Conservation (phyloP, 1,140 invertebrate species). For the Drosophila parabipectinata region DNA sequence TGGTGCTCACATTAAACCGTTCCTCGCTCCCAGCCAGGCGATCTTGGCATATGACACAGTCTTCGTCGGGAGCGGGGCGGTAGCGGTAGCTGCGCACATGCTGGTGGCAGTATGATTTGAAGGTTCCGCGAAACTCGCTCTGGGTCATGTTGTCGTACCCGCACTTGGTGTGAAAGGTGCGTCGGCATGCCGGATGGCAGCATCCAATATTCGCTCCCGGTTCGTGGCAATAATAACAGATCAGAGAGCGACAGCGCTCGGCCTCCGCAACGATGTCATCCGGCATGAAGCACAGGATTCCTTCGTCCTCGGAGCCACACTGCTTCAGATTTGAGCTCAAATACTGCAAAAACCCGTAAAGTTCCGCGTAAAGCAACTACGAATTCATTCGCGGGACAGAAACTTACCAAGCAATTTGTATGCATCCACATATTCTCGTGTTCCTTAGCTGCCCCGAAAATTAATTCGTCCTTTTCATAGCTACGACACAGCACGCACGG, state of each 20-base stretch:
- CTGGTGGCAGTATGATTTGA: constrained; percentile 43
- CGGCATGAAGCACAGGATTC: constrained; percentile 32
- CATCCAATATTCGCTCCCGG: constrained; percentile 50
- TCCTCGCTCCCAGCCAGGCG: not conserved
- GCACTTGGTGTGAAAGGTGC: constrained; percentile 52
- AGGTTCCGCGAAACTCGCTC: constrained; percentile 36
- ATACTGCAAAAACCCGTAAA: constrained; percentile 29
- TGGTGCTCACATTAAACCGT: constrained; percentile 20
- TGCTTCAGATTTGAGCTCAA: constrained; percentile 54
- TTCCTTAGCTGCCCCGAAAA: not conserved
- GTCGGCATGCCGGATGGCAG: constrained; percentile 17
- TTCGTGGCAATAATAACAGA: constrained; percentile 35
- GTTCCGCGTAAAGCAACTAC: no score
- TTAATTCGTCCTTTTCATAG: not conserved
- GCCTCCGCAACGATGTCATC: constrained; percentile 40
- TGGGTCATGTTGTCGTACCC: constrained; percentile 19
- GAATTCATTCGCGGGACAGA: no score
- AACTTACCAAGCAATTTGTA: constrained; percentile 50
- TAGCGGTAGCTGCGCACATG: constrained; percentile 5
- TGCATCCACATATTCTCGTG: constrained; percentile 15
- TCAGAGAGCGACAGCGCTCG: constrained; percentile 1
- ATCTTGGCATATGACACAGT: constrained; percentile 51
- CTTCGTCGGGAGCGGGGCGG: not conserved
- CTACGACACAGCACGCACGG: constrained; percentile 12
- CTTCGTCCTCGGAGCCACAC: constrained; percentile 1